These are phyloP conservation scores for Cephalopachus bancanus DNA, from an alignment of 2,797 vertebrate genomes.

Conservation along the genomic window DNA sequence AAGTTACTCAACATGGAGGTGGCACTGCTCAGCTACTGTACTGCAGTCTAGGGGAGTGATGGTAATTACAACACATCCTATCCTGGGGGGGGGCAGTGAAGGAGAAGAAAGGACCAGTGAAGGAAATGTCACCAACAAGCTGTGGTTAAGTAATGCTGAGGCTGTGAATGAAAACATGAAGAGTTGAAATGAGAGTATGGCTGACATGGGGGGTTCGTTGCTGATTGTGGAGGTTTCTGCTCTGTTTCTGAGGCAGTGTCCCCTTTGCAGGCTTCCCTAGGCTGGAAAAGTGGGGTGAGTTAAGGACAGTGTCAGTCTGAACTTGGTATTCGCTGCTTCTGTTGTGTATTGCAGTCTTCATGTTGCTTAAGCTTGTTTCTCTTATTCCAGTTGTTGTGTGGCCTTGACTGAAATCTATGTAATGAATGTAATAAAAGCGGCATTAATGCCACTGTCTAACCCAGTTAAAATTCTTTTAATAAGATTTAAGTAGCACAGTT, in stretches of 20 bases:
- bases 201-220: conserved; percentile 42
- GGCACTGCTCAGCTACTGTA: conserved; percentile 77
- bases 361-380: conserved; percentile 75
- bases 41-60: conserved; percentile 81
- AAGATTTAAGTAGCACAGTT: conserved; percentile 11
- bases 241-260: conserved; percentile 66
- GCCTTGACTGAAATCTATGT: conserved; percentile 62
- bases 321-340: conserved; percentile 73
- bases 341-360: conserved; percentile 74
- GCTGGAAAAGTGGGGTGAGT: conserved; percentile 73
- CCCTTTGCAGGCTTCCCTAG: conserved; percentile 72
- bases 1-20: conserved; percentile 86
- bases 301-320: conserved; percentile 75
- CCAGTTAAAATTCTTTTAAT: conserved; percentile 50
- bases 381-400: conserved; percentile 67
- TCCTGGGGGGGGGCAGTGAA: conserved; percentile 31
- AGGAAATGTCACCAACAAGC: conserved; percentile 73
- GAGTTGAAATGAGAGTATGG: conserved; percentile 67
- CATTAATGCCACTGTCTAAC: conserved; percentile 35
- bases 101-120: conserved; percentile 62
- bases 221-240: conserved; percentile 75
- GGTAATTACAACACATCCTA: conserved; percentile 77
- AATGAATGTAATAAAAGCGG: conserved; percentile 59
- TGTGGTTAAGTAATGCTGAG: conserved; percentile 74
- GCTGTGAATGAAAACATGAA: conserved; percentile 73